A percentile compares a stretch with the other conserved stretches of the same genome.
Conservation (phyloP, 2,797 vertebrate genomes). For the Poecilia picta region DNA sequence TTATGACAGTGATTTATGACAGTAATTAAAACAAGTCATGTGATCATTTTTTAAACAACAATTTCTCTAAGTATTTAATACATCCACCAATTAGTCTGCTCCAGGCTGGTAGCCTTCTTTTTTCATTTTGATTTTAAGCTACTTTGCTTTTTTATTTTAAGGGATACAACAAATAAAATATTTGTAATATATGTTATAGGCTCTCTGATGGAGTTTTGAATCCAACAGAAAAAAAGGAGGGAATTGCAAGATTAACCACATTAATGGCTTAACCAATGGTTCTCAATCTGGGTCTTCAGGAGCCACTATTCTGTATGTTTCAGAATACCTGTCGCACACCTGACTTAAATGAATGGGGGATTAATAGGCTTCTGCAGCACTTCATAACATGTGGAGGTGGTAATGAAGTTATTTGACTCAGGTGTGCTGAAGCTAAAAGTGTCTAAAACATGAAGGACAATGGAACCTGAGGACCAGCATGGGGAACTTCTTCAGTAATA, state of each 20-base stretch:
- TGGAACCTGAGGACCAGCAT: neutral
- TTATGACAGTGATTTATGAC: no score
- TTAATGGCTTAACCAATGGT: neutral
- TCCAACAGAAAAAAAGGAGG: neutral
- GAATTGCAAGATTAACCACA: neutral
- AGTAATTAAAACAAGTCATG: no score
- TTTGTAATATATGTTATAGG: neutral
- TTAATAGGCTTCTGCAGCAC: neutral
- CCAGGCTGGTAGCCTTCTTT: neutral
- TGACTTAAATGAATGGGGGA: neutral
- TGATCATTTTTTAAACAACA: neutral
- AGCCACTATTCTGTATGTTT: neutral
- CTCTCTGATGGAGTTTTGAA: neutral
- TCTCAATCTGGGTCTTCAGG: neutral
- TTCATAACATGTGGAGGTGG: neutral
- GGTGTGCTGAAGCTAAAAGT: neutral
- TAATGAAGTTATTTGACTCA: neutral
- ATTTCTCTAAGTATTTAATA: neutral
- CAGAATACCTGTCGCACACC: neutral
- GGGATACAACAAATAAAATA: neutral
- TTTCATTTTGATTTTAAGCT: neutral
- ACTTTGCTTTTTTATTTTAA: neutral
- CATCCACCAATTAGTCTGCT: neutral
- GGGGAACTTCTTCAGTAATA: neutral
- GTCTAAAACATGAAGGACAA: neutral